Evolutionary conservation across 2,797 vertebrate genomes (phyloP).

Genomic region (Podarcis lilfordi): DNA sequence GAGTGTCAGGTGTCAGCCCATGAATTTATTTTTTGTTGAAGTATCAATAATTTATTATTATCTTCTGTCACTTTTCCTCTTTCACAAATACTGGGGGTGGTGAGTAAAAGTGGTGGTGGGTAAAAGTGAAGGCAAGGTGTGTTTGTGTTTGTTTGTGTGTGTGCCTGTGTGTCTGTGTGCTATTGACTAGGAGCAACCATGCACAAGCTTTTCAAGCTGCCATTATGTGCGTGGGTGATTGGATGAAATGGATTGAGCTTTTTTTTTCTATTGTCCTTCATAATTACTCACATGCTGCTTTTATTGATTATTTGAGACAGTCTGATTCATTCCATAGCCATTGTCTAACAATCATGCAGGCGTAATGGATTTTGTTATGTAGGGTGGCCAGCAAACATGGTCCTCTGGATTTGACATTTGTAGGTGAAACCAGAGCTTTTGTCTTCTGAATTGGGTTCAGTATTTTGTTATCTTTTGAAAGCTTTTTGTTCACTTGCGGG

Average conservation of each 20-base stretch:
- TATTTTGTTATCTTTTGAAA: background rate
- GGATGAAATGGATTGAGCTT: background rate
- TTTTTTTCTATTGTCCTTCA: constrained; percentile 36
- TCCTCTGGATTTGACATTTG: background rate
- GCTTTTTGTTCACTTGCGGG: background rate
- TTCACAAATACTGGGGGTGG: background rate
- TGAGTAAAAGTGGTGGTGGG: no score
- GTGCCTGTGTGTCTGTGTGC: background rate
- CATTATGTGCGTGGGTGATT: background rate
- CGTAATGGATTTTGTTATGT: background rate
- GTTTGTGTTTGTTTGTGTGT: no score
- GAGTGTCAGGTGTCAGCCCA: background rate
- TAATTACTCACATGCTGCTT: background rate
- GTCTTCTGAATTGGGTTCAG: background rate
- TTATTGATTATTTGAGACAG: background rate
- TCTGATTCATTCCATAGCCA: background rate
- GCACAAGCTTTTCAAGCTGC: background rate
- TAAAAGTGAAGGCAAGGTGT: no score
- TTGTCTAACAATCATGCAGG: background rate
- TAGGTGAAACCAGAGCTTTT: background rate
- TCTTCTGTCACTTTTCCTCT: background rate
- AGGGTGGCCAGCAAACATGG: background rate
- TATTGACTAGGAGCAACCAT: background rate
- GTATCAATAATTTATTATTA: fast-evolving
- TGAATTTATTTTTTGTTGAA: background rate